A percentile compares a stretch with the other conserved stretches of the same genome.
These are phyloP conservation scores for Parazoanthus atlanticus DNA, from an alignment of 92 coral and sea anemone species.

Conservation along the genomic window DNA sequence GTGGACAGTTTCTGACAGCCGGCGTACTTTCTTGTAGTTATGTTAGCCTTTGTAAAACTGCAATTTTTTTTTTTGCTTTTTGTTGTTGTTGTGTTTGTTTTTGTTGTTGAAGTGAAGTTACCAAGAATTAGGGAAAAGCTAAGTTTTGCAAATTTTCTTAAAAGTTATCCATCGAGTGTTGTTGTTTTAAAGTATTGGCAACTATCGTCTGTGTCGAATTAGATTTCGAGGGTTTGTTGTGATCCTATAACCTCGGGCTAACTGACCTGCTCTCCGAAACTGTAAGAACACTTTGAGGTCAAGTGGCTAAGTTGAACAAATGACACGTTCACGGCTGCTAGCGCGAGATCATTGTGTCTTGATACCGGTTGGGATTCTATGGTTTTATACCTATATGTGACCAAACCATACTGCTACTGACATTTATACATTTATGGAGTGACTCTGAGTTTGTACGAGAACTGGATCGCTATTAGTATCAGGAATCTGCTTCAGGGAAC, in stretches of 20 bases:
- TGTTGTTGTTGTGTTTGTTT: too few relatives aligned
- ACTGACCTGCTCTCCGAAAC: neutral
- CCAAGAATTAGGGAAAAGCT: neutral
- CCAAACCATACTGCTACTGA: neutral
- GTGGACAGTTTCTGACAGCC: neutral
- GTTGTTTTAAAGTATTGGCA: neutral
- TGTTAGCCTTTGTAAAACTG: too few relatives aligned
- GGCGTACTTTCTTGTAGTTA: too few relatives aligned
- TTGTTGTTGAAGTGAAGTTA: neutral
- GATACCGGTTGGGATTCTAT: neutral
- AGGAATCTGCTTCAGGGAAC: too few relatives aligned
- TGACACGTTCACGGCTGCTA: conserved; percentile 15
- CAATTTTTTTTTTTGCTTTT: too few relatives aligned
- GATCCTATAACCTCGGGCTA: neutral
- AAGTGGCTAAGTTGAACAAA: conserved; percentile 14
- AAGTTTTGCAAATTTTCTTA: neutral
- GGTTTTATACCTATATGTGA: neutral
- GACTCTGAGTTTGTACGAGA: neutral
- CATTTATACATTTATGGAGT: neutral
- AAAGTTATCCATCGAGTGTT: neutral
- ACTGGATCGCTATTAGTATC: neutral
- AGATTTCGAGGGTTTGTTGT: neutral
- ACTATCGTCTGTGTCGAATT: neutral
- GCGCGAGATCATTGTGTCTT: neutral
- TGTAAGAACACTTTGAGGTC: conserved; percentile 7